These are phyloP conservation scores for Iphiclides podalirius DNA, from an alignment of 2,888 invertebrate genomes.

Conservation along the genomic window DNA sequence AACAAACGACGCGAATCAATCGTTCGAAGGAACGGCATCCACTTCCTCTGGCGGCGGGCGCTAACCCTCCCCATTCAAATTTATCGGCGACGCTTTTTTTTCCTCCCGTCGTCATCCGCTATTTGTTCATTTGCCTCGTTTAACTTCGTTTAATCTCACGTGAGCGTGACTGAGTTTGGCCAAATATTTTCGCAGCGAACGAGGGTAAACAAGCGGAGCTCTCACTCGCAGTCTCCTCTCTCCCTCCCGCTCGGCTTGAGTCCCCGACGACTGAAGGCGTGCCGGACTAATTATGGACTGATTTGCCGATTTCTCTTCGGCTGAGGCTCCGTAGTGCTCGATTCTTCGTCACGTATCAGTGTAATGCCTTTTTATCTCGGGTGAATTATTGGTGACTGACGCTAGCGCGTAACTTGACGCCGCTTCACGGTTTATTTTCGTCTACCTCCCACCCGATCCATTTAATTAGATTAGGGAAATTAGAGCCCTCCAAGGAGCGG, in stretches of 20 bases:
- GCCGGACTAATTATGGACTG: conserved; percentile 22
- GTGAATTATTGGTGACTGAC: not conserved
- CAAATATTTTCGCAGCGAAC: conserved; percentile 16
- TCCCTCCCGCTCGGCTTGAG: no score
- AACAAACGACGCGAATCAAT: conserved; percentile 22
- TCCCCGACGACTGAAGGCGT: no score
- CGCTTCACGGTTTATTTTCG: conserved; percentile 1
- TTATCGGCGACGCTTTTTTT: conserved; percentile 21
- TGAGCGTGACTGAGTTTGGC: conserved; percentile 20
- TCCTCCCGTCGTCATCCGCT: conserved; percentile 17
- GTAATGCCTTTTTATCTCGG: conserved; percentile 6
- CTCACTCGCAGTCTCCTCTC: no score
- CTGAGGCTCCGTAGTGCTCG: no score
- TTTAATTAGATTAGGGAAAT: not conserved
- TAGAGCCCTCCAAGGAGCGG: no score
- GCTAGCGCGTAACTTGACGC: no score
- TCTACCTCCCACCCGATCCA: not conserved
- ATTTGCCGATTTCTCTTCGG: conserved; percentile 17
- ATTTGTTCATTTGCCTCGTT: conserved; percentile 23
- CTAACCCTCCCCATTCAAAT: conserved; percentile 22
- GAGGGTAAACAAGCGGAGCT: conserved; percentile 21
- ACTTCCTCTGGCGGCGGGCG: conserved; percentile 1
- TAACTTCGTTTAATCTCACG: conserved; percentile 24
- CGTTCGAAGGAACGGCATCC: conserved; percentile 19
- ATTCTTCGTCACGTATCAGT: conserved; percentile 9